Base-by-base conservation (phyloP, 1,140 invertebrate species). In the Choristoneura fumiferana region DNA sequence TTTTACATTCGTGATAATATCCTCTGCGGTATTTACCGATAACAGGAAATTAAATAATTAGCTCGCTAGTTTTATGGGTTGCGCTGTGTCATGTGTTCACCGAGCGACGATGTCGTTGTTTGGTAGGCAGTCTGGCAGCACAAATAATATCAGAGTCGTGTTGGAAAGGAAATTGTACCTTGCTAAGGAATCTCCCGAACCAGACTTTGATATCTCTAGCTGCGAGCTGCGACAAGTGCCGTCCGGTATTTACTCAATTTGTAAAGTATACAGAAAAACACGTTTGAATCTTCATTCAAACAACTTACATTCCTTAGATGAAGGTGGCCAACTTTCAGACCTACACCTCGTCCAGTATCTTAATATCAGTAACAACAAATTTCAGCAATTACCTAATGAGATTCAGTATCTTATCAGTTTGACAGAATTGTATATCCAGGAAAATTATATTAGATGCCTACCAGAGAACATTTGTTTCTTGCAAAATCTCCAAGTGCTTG, bases 201-300 rank as follows among this genome's bases (percentile, higher is more conserved):
- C 93, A 57, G 86, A 93, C 45, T 96, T 95, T 78, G 94, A 96
- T 84, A 79, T 96, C 60, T 93, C 94, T 1, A 92, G 94, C 60
- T 95, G 94, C 85, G 89, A 91, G 65, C 89, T 95, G 49, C 91
- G 91, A 70, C 84, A 91, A 53, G 91, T 96, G 38, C 95, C 95
- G 15, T 89, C 92, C 54, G 94, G 94, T 52, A 94, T 95, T 61
- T 96, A 93, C 88, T 93, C 93, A 1, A 85, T 95, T 35, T 96
- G 95, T 80, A 94, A 93, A 81, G 94, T 96, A 38, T 94, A 95
- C 68, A 91, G 94, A 56, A 96, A 96, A 88, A 92, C 94, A 67
- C 84, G 88, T 39, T 82, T 95, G 49, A 89, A 92, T 72, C 85
- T 96, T 60, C 87, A 94, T 61, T 88, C 91, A 58, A 96, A 96